Conservation (phyloP, 2,797 vertebrate species). For the Heteromormyrus szaboi region DNA sequence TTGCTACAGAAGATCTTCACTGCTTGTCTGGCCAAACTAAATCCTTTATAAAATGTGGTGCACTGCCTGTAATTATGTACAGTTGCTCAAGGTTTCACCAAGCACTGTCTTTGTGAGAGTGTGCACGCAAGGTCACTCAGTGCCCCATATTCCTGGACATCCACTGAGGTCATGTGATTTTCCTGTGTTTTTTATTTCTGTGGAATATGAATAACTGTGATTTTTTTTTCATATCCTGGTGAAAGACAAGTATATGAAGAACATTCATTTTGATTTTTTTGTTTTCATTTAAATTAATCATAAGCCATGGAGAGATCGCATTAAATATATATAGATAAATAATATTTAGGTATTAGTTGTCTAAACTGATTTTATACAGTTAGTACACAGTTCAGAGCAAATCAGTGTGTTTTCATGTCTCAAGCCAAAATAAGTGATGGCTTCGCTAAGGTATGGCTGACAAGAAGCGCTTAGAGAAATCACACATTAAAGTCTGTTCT, state of each 20-base stretch:
- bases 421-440: no score
- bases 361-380: background rate
- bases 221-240: background rate
- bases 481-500: background rate
- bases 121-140: background rate
- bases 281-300: background rate
- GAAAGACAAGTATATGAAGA: background rate
- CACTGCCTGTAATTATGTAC: background rate
- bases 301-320: background rate
- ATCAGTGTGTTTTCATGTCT: background rate
- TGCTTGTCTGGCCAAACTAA: background rate
- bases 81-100: background rate
- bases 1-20: background rate
- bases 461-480: background rate
- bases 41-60: background rate
- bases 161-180: background rate
- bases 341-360: background rate
- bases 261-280: background rate
- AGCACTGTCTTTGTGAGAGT: background rate
- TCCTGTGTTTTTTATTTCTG: background rate
- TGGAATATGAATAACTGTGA: background rate
- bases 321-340: background rate
- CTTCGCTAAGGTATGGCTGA: background rate
- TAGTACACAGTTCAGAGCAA: background rate
- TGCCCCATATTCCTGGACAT: background rate